These are phyloP conservation scores for Noctuana brunneofusca DNA, from an alignment of 2,888 invertebrate species.

Conservation along the genomic window DNA sequence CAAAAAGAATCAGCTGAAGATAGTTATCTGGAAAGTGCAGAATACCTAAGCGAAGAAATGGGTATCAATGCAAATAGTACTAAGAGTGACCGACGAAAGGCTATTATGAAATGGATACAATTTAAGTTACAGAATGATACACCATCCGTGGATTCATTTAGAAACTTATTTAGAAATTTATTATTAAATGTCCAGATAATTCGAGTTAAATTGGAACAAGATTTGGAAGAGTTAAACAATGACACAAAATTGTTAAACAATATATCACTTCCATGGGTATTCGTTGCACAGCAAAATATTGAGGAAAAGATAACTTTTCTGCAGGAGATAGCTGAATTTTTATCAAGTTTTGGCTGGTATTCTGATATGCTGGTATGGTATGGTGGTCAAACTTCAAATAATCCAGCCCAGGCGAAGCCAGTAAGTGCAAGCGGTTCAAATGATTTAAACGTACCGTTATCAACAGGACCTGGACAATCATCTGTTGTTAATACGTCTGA, in stretches of 20 bases:
- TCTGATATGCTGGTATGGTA: too few relatives aligned
- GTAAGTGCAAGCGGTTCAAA: background rate
- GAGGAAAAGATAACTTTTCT: conserved; percentile 63
- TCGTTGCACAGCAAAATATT: conserved; percentile 53
- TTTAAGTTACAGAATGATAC: conserved; percentile 55
- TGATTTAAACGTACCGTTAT: background rate
- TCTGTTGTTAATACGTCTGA: background rate
- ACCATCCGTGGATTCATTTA: conserved; percentile 51
- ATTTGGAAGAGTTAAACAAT: conserved; percentile 66
- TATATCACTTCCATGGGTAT: conserved; percentile 57
- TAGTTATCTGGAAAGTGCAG: conserved; percentile 54
- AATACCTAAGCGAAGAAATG: conserved; percentile 64
- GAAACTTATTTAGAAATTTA: conserved; percentile 57
- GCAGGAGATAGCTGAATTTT: conserved; percentile 57
- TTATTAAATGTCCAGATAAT: conserved; percentile 59
- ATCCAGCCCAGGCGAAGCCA: background rate
- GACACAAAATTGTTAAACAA: conserved; percentile 61
- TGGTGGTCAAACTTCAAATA: conserved; percentile 40
- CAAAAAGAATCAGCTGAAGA: conserved; percentile 44
- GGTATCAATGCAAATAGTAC: conserved; percentile 64
- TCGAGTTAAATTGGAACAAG: conserved; percentile 56
- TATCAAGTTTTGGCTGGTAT: conserved; percentile 60
- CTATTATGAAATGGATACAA: conserved; percentile 62
- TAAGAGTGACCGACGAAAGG: conserved; percentile 64
- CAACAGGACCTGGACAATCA: background rate